These are phyloP conservation scores for Sprattus sprattus DNA, from an alignment of 2,113 vertebrate genomes.

Conservation along the genomic window DNA sequence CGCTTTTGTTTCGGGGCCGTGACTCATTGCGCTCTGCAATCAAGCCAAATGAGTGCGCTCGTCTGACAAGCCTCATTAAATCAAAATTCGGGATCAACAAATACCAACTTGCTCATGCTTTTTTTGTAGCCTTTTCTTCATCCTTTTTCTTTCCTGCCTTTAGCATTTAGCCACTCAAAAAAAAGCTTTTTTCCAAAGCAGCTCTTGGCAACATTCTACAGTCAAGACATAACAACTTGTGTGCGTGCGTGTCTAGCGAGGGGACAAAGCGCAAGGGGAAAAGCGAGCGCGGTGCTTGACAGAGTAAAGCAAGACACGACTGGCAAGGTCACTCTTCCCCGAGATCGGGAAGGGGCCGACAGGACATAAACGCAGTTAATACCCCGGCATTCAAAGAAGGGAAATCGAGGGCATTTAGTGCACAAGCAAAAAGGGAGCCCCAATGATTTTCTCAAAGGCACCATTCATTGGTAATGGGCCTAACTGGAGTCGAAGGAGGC, in stretches of 20 bases:
- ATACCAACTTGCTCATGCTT: not conserved
- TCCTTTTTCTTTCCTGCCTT: not conserved
- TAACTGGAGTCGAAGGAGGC: not conserved
- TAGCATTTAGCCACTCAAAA: not conserved
- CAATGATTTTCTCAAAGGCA: not conserved
- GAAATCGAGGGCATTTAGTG: not conserved
- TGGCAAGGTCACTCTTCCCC: not conserved
- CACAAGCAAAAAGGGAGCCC: not conserved
- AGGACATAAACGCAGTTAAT: slow-evolving; percentile 5
- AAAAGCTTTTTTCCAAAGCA: not conserved
- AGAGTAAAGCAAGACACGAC: not conserved
- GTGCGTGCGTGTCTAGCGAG: not conserved
- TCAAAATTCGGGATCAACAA: not conserved
- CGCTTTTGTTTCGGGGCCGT: slow-evolving; percentile 47
- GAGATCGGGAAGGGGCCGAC: not conserved
- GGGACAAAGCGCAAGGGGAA: not conserved
- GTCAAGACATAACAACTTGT: not conserved
- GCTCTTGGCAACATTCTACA: not conserved
- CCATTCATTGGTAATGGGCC: not conserved
- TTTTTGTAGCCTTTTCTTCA: not conserved
- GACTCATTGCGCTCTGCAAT: slow-evolving; percentile 54
- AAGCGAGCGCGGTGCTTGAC: not conserved
- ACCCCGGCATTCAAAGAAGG: not conserved
- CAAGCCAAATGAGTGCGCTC: slow-evolving; percentile 41
- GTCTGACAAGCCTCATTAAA: slow-evolving; percentile 31